phyloP scores from a whole-genome alignment of 2,797 vertebrate genomes.

The Tapera naevia region DNA sequence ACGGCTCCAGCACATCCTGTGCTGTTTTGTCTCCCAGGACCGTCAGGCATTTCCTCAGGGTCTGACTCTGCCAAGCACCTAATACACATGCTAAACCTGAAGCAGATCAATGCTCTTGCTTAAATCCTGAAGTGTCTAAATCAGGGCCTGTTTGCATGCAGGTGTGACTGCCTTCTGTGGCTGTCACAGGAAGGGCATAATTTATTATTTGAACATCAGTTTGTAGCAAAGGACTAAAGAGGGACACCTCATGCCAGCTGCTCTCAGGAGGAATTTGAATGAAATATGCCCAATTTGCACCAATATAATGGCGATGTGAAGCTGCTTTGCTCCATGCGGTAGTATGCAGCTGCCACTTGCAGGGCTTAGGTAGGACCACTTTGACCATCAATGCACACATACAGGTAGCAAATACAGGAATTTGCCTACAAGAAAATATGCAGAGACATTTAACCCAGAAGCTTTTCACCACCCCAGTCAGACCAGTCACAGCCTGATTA shows the following conservation, averaged over 20 bases:
- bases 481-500: slow-evolving; percentile 46
- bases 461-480: not conserved
- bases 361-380: not conserved
- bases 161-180: accelerated
- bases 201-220: not conserved
- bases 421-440: not conserved
- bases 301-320: accelerated
- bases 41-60: not conserved
- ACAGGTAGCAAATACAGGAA: not conserved
- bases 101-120: not conserved
- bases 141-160: not conserved
- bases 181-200: not conserved
- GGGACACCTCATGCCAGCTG: not conserved
- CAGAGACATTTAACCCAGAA: not conserved
- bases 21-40: not conserved
- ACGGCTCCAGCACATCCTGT: accelerated
- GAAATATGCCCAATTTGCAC: accelerated
- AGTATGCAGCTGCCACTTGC: accelerated
- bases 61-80: not conserved
- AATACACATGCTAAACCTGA: not conserved
- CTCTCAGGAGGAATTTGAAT: not conserved
- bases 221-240: not conserved
- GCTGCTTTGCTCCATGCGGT: not conserved
- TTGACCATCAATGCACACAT: accelerated
- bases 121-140: not conserved